phyloP scores from a whole-genome alignment of 1,140 invertebrate species.

The Pteromalus puparum region DNA sequence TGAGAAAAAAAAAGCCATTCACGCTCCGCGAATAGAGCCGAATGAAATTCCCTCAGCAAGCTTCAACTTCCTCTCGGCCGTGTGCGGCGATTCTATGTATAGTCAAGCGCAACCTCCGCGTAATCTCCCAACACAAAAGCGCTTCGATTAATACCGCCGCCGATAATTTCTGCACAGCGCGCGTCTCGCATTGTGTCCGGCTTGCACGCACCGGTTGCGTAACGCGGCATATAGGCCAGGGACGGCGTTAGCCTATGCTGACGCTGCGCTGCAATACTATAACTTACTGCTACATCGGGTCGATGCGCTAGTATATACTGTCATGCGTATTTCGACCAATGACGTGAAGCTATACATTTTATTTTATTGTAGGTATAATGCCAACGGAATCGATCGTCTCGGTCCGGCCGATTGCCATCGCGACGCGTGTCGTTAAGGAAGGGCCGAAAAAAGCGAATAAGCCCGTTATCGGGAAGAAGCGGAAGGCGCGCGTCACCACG shows the following conservation, averaged over 20 bases:
- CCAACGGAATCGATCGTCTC: too few relatives aligned
- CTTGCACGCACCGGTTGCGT: constrained; percentile 7
- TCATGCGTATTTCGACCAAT: too few relatives aligned
- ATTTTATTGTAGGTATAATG: too few relatives aligned
- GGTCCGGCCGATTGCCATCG: too few relatives aligned
- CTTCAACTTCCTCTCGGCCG: too few relatives aligned
- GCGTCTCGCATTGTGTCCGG: constrained; percentile 5
- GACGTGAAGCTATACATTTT: too few relatives aligned
- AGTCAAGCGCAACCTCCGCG: too few relatives aligned
- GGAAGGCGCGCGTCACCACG: constrained; percentile 25
- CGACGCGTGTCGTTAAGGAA: background rate
- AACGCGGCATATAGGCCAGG: constrained; percentile 19
- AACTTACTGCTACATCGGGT: background rate
- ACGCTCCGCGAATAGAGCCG: too few relatives aligned
- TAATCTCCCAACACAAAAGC: background rate
- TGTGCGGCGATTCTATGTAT: too few relatives aligned
- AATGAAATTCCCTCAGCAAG: background rate
- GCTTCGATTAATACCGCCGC: constrained; percentile 11
- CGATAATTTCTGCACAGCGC: constrained; percentile 2
- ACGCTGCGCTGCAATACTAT: too few relatives aligned
- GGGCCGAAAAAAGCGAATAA: background rate
- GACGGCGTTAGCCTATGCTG: background rate
- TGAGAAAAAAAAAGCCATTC: too few relatives aligned
- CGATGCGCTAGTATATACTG: too few relatives aligned
- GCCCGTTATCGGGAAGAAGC: background rate